Base-by-base conservation (phyloP, 2,113 vertebrate genomes). In the Eptesicus fuscus region DNA sequence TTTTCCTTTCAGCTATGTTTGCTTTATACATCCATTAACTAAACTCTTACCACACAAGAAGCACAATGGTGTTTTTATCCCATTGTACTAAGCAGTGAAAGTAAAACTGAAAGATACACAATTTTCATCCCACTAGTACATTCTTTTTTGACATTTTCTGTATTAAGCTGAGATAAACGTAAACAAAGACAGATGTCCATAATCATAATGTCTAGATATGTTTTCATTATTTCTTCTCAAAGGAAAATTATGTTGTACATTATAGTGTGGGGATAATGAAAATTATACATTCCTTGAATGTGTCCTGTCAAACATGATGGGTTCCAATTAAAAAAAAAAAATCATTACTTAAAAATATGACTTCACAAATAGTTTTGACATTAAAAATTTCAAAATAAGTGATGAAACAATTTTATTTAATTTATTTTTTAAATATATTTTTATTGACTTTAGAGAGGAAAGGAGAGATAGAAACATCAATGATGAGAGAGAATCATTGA, bases 161-260 rank as follows among this genome's bases (percentile, higher is more conserved):
- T 88, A 85, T 95, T 97, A 95, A 92, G 47, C 78, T 30, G 13
- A 95, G 78, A 93, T 95, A 85, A 93, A 92, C n/a, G 35, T 97
- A 97, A 97, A 95, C 96, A 97, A 94, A 95, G 56, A 92, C 96
- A 97, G 96, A 96, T 97, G 97, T 95, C 85, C 70, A 47, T 82
- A 95, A 89, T 97, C 63, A 93, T 65, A 85, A 90, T 92, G 92
- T 86, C 95, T 94, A 92, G 63, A 70, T 92, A 90, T 88, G 91
- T 96, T 97, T 96, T 73, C 78, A 94, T 91, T 96, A 95, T 93
- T 93, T 95, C 35, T 84, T 79, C 74, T 92, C 69, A 83, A 88
- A 92, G 32, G 35, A 49, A 88, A 92, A 88, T 85, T 67, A 70
- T 74, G 32, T 16, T 95, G 14, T 44, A 61, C 25, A 86, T 96